Evolutionary conservation across 2,797 vertebrate genomes (phyloP), one percentile per base, ranked within the genome.

Genomic region (Phaenicophaeus curvirostris): DNA sequence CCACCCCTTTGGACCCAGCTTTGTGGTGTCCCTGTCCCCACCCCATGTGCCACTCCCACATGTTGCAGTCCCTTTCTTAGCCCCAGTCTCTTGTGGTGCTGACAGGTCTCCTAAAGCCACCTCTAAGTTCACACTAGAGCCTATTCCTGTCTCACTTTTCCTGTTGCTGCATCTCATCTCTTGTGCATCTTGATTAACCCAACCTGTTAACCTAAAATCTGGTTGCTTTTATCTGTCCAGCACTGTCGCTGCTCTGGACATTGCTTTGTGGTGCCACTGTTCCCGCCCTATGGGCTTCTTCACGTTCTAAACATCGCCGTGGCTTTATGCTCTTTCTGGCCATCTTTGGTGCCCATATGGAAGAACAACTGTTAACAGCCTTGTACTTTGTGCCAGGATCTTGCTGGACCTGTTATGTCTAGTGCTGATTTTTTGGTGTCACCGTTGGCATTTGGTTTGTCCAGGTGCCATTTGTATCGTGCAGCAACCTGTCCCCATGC

Each of bases 281-380:
- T 75, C 67, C n/a, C 87, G 63, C 48, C 55, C 17, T 8, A 0
- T 1, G 9, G 50, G 13, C 42, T 16, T 11, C 2, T 9, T 27
- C 0, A 0, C 10, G 2, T 63, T 84, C 18, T 27, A 46, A 6
- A 28, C n/a, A 3, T 12, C 33, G 19, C 46, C 18, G 0, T 21
- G 16, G 12, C 4, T 18, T 92, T 90, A 24, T 68, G 41, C 0
- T 57, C 33, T 88, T 79, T 55, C 23, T 55, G 50, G 7, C 53
- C 13, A 7, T 8, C 41, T 66, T 48, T 67, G 42, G 48, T 53
- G 24, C 37, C 16, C 15, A 2, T 37, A 33, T 50, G 15, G 5
- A 15, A 30, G 15, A 65, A 28, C 12, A 59, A 15, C 48, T 41
- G 13, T 50, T 83, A 28, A 44, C 33, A 85, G 44, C n/a, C 51